Percentiles rank a stretch among this genome's conserved stretches.
Evolutionary conservation across 2,888 invertebrate species (phyloP).

Genomic region (Polyommatus iphigenia): DNA sequence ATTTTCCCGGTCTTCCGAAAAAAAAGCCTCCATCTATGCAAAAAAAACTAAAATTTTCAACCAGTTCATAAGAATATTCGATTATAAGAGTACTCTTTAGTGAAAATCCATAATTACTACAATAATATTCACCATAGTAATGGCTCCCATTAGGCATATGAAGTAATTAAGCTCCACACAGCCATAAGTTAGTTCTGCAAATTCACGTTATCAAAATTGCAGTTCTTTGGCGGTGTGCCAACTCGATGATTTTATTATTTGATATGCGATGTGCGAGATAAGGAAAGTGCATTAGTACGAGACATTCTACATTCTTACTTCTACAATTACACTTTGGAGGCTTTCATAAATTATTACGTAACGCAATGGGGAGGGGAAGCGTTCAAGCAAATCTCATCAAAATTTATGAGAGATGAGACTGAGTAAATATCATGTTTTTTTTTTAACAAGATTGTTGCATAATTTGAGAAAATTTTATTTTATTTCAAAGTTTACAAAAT

Average conservation of each 20-base stretch:
- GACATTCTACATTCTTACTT: conserved; percentile 33
- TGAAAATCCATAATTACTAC: neutral
- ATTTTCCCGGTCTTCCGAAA: no score
- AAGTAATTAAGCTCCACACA: conserved; percentile 3
- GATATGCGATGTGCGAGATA: conserved; percentile 24
- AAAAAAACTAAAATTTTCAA: no score
- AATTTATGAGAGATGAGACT: no score
- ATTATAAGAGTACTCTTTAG: no score
- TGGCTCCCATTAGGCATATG: conserved; percentile 3
- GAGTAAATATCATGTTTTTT: no score
- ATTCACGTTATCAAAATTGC: conserved; percentile 25
- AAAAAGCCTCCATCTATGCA: no score
- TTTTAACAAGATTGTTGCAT: no score
- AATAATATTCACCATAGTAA: neutral
- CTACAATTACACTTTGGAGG: conserved; percentile 34
- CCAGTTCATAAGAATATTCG: no score
- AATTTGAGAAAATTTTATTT: no score
- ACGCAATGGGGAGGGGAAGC: neutral
- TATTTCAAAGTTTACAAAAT: no score
- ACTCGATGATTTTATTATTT: conserved; percentile 27
- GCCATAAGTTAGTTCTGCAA: conserved; percentile 20
- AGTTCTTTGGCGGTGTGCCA: conserved; percentile 22
- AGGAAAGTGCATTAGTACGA: neutral
- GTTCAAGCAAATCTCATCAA: no score
- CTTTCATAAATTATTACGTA: neutral